Conservation (phyloP, 1,140 invertebrate genomes). For the Drosophila pandora region DNA sequence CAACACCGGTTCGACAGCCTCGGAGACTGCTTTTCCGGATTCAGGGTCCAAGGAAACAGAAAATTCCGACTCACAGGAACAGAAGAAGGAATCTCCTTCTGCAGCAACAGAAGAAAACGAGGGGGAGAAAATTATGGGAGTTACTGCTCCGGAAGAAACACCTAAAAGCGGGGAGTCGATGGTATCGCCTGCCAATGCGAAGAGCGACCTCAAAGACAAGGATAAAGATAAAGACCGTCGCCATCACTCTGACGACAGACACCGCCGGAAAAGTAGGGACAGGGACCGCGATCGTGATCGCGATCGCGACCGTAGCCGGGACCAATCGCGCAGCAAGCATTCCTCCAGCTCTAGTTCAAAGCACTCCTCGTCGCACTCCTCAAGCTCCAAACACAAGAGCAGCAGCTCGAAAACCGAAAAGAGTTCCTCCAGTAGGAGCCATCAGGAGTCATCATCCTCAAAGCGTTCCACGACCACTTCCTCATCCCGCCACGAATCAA, state of each 20-base stretch:
- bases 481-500: constrained; percentile 55
- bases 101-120: background rate
- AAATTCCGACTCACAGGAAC: background rate
- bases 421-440: constrained; percentile 53
- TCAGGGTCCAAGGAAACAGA: background rate
- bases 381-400: constrained; percentile 61
- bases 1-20: background rate
- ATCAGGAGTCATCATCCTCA: constrained; percentile 49
- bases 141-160: background rate
- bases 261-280: constrained; percentile 48
- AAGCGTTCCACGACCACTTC: constrained; percentile 46
- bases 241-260: constrained; percentile 50
- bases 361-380: constrained; percentile 66
- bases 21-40: background rate
- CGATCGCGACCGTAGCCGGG: constrained; percentile 45
- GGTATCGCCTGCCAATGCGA: constrained; percentile 49
- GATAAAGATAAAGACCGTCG: constrained; percentile 55
- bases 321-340: constrained; percentile 61
- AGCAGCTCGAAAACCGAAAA: constrained; percentile 62
- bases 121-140: background rate
- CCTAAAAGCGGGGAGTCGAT: constrained; percentile 30
- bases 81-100: background rate
- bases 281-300: constrained; percentile 50
- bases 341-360: constrained; percentile 63
- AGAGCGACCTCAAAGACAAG: constrained; percentile 47